Evolutionary conservation across 1,140 invertebrate species (phyloP), one percentile per base, ranked within the genome.

Genomic region (Ridgeia piscesae): DNA sequence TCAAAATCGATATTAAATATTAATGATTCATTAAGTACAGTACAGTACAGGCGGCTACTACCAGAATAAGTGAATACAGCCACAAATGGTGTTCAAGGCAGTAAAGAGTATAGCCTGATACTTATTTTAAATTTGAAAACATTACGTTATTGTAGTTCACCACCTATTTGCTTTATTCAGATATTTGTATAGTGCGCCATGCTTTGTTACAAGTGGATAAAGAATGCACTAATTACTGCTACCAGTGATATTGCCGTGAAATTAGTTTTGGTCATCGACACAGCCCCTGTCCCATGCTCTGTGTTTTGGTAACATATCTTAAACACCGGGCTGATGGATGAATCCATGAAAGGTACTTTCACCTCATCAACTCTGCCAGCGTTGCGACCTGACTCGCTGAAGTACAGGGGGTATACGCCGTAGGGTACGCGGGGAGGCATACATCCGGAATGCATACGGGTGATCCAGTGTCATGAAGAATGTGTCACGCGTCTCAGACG

Each of bases 381-480:
- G 35, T n/a, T 48, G 34, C 48, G 6, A 42, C 42, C 91, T 33
- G 91, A 48, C 34, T 35, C 48, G 21, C 33, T 34, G 33, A 91
- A 91, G 33, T 91, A 91, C 34, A 91, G 27, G 50, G 91, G 91
- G 21, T n/a, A 42, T 14, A n/a, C 91, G 6, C 2, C 35, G 33
- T 9, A 2, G 91, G 34, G 34, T 9, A 31, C 50, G 6, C 11
- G 34, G 35, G 50, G 34, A 77, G 1, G 27, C 50, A 34, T 33
- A 17, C 50, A 91, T 91, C 35, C 9, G 6, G 31, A 33, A 90
- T 11, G 17, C 35, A 17, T 33, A 42, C 17, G 89, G 89, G 11
- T 90, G 89, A 2, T 42, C 89, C 14, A 90, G 17, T 17, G 11
- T 31, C 89, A 90, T 90, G 89, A 33, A 90, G 89, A 90, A 90